phyloP scores from a whole-genome alignment of 2,888 invertebrate species.

The Pinctada fucata region DNA sequence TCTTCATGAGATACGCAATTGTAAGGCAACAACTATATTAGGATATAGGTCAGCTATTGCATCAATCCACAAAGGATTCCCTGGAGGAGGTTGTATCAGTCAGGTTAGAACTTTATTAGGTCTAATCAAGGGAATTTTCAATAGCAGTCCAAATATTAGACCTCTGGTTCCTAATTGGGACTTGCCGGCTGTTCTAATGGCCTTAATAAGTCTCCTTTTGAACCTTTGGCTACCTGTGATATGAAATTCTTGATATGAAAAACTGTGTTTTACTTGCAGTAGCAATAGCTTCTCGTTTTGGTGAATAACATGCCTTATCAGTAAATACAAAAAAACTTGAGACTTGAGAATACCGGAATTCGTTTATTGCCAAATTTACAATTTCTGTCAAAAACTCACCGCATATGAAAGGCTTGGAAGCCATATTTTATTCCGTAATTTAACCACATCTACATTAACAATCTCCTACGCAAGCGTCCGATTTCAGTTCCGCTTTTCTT shows the following conservation, averaged over 20 bases:
- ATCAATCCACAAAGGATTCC: conserved; percentile 1
- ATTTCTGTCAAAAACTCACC: conserved; percentile 26
- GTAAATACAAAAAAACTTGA: not conserved
- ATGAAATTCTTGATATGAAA: conserved; percentile 15
- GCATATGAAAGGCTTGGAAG: conserved; percentile 19
- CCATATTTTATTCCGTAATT: conserved; percentile 20
- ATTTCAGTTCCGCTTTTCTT: too few species aligned
- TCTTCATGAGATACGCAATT: not conserved
- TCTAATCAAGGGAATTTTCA: conserved; percentile 22
- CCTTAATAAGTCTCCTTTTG: conserved; percentile 6
- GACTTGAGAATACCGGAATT: conserved; percentile 20
- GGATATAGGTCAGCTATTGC: conserved; percentile 29
- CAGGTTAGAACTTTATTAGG: conserved; percentile 2
- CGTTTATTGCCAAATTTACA: conserved; percentile 22
- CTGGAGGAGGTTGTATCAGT: conserved; percentile 2
- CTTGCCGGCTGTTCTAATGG: conserved; percentile 16
- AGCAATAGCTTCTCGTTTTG: conserved; percentile 22
- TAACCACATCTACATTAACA: too few species aligned
- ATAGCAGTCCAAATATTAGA: conserved; percentile 11
- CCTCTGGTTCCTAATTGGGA: conserved; percentile 32
- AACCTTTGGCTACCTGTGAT: not conserved
- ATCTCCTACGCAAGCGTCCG: too few species aligned
- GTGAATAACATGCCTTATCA: conserved; percentile 29
- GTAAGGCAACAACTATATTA: conserved; percentile 19
- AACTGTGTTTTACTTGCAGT: conserved; percentile 14